Evolutionary conservation across 2,113 vertebrate genomes (phyloP), one percentile per base, ranked within the genome.

Genomic region (Corydoras sp.): DNA sequence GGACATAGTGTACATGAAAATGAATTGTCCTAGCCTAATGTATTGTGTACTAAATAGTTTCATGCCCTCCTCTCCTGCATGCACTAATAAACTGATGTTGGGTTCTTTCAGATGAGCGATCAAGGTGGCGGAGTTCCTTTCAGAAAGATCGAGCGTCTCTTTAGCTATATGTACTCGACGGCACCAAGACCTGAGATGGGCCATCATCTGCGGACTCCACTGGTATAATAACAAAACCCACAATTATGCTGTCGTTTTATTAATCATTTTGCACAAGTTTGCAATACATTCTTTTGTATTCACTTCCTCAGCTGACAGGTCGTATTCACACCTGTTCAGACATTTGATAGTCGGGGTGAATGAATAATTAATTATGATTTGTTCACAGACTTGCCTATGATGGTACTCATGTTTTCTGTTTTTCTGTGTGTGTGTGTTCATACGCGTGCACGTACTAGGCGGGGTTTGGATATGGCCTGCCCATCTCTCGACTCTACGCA

Each of bases 151-250:
- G 93, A 95, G 56, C 83, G 84, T 0, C 90, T 95, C 58, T 95
- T 95, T 85, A 94, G 93, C 81, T 95, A 95, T 83, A 86, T 95
- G 91, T 95, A 94, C 75, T 92, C 92, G 29, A 95, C 93, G 0
- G 93, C 93, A 0, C 93, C 93, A 58, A 88, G 85, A 14, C 93
- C 93, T 0, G 84, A 86, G 61, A 81, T 85, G 0, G 90, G 84
- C 59, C 79, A 82, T 74, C 79, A 86, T 0, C 90, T 89, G 24
- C 89, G 91, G 0, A 86, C 92, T 0, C 92, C 93, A 0, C 66
- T 93, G 90, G 91, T 94, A 63, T 79, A 66, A 50, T 11, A 18
- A 12, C 14, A 10, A 10, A 31, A 24, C 54, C 9, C 15, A 29
- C 3, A 32, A 49, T 9, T 30, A 8, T 43, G 7, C 4, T 43